Conservation (phyloP, 2,797 vertebrate genomes). For the Enteromius viviparus region DNA sequence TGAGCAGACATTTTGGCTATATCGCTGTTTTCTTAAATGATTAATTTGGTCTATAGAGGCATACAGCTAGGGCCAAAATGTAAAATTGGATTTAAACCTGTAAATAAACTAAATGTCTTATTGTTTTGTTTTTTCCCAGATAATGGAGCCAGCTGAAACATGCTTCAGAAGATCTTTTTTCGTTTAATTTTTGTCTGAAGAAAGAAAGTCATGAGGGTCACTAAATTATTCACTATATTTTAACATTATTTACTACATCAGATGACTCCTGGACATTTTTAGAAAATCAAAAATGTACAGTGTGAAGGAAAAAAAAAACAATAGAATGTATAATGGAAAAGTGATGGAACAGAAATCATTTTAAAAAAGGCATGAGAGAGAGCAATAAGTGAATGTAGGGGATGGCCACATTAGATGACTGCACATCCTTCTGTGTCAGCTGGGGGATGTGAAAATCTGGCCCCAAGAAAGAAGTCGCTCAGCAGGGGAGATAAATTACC, state of each 20-base stretch:
- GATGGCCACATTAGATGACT: neutral
- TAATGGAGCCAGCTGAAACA: neutral
- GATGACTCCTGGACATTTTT: neutral
- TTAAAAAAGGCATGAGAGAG: neutral
- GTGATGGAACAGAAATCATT: neutral
- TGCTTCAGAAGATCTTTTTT: neutral
- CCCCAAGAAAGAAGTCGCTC: slow-evolving; percentile 27
- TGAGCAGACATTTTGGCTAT: neutral
- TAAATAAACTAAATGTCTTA: neutral
- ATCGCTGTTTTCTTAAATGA: neutral
- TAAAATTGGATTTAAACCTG: neutral
- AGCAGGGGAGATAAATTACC: slow-evolving; percentile 20
- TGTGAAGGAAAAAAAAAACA: neutral
- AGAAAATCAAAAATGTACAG: neutral
- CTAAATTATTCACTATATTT: neutral
- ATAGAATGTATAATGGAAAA: no score
- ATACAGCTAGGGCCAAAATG: neutral
- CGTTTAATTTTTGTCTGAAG: neutral
- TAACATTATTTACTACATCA: neutral
- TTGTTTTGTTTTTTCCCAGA: neutral
- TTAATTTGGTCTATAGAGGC: slow-evolving; percentile 10
- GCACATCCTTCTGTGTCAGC: neutral
- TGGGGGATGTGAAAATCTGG: slow-evolving; percentile 6
- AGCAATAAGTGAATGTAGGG: neutral
- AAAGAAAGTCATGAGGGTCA: neutral